Evolutionary conservation across 2,888 invertebrate species (phyloP), one percentile per base, ranked within the genome.

Genomic region (Drosophila vallismaia): DNA sequence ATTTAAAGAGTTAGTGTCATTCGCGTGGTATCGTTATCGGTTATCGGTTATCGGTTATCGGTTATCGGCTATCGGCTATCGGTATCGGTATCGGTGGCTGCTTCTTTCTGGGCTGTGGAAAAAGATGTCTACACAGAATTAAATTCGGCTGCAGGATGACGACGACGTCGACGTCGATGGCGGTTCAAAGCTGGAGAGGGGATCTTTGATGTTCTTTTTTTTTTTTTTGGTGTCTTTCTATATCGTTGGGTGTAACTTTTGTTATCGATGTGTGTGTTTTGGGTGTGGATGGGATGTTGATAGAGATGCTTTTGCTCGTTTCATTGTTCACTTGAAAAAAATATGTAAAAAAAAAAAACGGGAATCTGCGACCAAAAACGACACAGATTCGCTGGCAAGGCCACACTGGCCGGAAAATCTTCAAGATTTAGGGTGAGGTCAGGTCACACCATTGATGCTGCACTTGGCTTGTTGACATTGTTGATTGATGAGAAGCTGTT

Each of bases 121-220:
- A 82, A 67, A 86, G 49, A 81, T 84, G 82, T 88, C 88, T 88
- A 60, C 60, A 83, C 79, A 74, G 77, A 79, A 87, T 83, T 83
- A 83, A 87, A 85, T 70, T 60, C 71, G 71, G 64, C 71, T 70
- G 28, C 55, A 9, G 44, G 24, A 68, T 50, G 67, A 50, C 52
- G 67, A 50, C 52, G 46, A 28, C 67, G 66, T 52, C 66, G 33
- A n/a, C 19, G 19, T 19, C 36, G 36, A 36, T 12, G 36, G 38
- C 66, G 46, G 45, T 64, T 53, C 53, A 19, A n/a, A 36, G 49
- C 48, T 67, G 49, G 36, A 63, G 36, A 63, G 49, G 68, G 44
- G 44, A 48, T 66, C 28, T 28, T 10, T 38, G 40, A 8, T 48
- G 24, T 31, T 31, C 12, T 12, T 28, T 49, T 19, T 33, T 4